phyloP scores from a whole-genome alignment of 2,888 invertebrate genomes.

The Chalcosyrphus nemorum region DNA sequence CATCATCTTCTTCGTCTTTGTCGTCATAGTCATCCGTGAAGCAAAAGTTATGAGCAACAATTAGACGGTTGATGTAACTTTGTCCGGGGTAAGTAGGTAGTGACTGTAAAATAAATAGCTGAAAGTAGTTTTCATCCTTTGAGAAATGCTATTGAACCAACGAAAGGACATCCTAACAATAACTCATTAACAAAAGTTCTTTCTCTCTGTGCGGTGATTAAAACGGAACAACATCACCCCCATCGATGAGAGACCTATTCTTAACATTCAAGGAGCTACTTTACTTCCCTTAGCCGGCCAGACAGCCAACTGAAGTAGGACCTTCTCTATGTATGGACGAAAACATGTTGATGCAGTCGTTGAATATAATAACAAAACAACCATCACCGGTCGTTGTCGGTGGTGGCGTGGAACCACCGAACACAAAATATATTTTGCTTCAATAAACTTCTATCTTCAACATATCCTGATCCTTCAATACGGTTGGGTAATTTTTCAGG shows the following conservation, averaged over 20 bases:
- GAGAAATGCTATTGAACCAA: not conserved
- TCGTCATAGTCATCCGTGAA: slow-evolving; percentile 7
- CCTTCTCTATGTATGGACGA: too few species aligned
- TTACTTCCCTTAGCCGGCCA: not conserved
- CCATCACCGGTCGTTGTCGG: not conserved
- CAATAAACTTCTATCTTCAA: slow-evolving; percentile 63
- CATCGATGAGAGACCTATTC: not conserved
- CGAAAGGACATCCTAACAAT: slow-evolving; percentile 44
- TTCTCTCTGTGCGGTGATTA: slow-evolving; percentile 26
- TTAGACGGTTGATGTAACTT: slow-evolving; percentile 48
- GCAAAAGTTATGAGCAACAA: slow-evolving; percentile 46
- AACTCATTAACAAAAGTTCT: slow-evolving; percentile 53
- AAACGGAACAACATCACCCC: slow-evolving; percentile 11
- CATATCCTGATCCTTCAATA: slow-evolving; percentile 65
- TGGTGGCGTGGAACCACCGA: not conserved
- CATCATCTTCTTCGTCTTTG: not conserved
- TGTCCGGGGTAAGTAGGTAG: not conserved
- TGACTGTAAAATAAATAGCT: slow-evolving; percentile 25
- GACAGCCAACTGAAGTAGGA: too few species aligned
- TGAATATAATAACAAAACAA: slow-evolving; percentile 36
- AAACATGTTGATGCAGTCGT: slow-evolving; percentile 49
- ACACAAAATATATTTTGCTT: slow-evolving; percentile 59
- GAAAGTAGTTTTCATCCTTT: slow-evolving; percentile 1
- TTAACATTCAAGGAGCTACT: not conserved
- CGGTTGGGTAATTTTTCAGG: slow-evolving; percentile 69